phyloP scores from a whole-genome alignment of 2,888 invertebrate species.

The Petrophora chlorosata region DNA sequence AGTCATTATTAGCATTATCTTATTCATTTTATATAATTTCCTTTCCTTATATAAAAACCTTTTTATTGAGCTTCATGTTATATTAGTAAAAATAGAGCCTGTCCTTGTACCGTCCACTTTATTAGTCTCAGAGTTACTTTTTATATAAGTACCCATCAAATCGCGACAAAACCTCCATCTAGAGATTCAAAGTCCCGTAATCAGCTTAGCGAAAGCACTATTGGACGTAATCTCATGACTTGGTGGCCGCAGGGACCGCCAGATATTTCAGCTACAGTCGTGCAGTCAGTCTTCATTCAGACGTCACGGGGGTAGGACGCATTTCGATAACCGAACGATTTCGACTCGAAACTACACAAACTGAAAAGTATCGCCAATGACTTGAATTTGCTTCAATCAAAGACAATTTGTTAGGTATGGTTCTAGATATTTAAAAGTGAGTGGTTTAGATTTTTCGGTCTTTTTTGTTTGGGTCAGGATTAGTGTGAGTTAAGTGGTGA shows the following conservation, averaged over 20 bases:
- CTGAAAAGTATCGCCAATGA: conserved; percentile 23
- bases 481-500: conserved; percentile 51
- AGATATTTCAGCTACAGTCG: conserved; percentile 57
- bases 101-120: background rate
- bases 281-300: conserved; percentile 60
- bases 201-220: conserved; percentile 65
- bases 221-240: conserved; percentile 57
- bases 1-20: too few relatives aligned
- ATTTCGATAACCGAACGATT: conserved; percentile 33
- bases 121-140: background rate
- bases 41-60: too few relatives aligned
- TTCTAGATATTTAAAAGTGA: conserved; percentile 5
- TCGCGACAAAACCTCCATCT: conserved; percentile 8
- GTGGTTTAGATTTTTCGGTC: conserved; percentile 4
- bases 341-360: conserved; percentile 49
- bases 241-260: conserved; percentile 43
- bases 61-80: too few relatives aligned
- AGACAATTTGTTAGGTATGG: background rate
- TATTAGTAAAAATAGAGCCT: background rate
- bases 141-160: conserved; percentile 8
- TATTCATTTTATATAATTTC: too few relatives aligned
- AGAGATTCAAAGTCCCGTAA: conserved; percentile 53
- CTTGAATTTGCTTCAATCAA: background rate
- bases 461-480: conserved; percentile 32
- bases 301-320: conserved; percentile 54